Evolutionary conservation across 2,113 vertebrate species (phyloP).

Genomic region (Bos javanicus): DNA sequence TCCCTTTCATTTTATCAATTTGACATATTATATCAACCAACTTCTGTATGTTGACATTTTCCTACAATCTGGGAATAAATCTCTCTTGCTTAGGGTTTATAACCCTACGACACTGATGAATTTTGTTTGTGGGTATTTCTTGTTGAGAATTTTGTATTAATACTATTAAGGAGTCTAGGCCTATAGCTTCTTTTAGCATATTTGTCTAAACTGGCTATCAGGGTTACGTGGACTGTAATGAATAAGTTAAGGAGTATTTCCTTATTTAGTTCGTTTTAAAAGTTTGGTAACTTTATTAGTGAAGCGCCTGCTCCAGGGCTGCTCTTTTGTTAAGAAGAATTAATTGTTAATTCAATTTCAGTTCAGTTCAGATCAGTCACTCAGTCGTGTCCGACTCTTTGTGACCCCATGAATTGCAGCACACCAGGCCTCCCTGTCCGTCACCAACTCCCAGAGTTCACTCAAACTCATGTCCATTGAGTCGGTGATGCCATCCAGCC

Average conservation of each 20-base stretch:
- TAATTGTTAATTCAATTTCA: not conserved
- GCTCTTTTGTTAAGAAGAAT: not conserved
- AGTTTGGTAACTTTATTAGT: not conserved
- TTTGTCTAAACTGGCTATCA: not conserved
- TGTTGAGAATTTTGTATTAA: not conserved
- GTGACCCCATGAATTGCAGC: rapidly evolving
- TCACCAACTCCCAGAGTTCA: no score
- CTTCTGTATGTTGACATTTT: not conserved
- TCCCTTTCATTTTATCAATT: not conserved
- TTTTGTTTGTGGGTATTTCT: not conserved
- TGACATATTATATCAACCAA: not conserved
- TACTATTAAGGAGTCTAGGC: not conserved
- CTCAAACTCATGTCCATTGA: rapidly evolving
- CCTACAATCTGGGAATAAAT: not conserved
- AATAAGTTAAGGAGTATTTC: not conserved
- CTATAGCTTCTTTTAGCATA: not conserved
- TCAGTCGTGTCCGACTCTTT: no score
- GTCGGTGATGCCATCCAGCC: no score
- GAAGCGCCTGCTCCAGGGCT: not conserved
- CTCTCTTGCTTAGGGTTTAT: not conserved
- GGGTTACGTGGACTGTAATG: not conserved
- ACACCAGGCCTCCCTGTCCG: rapidly evolving
- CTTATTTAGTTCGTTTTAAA: not conserved
- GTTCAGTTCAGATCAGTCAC: no score
- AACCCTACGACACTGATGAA: not conserved